Evolutionary conservation across 1,140 invertebrate genomes (phyloP).

Genomic region (Heliconius eleuchia): DNA sequence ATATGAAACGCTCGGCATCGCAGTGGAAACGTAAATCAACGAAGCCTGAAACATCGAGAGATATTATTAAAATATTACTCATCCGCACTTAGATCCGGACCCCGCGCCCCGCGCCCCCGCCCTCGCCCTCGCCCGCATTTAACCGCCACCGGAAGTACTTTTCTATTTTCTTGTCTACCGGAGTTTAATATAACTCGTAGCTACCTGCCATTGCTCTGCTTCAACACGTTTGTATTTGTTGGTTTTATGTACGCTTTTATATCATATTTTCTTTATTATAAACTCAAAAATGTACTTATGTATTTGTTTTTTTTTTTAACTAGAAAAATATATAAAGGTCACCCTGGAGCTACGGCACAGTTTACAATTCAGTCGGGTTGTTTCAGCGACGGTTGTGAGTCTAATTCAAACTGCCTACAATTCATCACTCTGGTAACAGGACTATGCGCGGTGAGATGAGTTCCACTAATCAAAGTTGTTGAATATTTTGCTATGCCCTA

Average conservation of each 20-base stretch:
- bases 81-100: neutral
- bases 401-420: too few relatives aligned
- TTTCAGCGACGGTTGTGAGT: too few relatives aligned
- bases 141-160: neutral
- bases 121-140: neutral
- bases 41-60: conserved; percentile 2
- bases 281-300: too few relatives aligned
- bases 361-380: too few relatives aligned
- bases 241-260: neutral
- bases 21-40: neutral
- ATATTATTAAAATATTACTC: conserved; percentile 7
- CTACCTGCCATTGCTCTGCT: neutral
- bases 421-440: too few relatives aligned
- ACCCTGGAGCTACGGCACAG: too few relatives aligned
- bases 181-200: neutral
- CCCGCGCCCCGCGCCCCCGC: neutral
- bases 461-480: too few relatives aligned
- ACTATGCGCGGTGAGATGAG: too few relatives aligned
- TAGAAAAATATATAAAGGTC: too few relatives aligned
- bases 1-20: neutral
- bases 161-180: neutral
- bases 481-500: too few relatives aligned
- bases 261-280: too few relatives aligned
- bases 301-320: too few relatives aligned
- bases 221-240: neutral